Conservation (phyloP, 1,140 invertebrate species). For the Chlorops oryzae region DNA sequence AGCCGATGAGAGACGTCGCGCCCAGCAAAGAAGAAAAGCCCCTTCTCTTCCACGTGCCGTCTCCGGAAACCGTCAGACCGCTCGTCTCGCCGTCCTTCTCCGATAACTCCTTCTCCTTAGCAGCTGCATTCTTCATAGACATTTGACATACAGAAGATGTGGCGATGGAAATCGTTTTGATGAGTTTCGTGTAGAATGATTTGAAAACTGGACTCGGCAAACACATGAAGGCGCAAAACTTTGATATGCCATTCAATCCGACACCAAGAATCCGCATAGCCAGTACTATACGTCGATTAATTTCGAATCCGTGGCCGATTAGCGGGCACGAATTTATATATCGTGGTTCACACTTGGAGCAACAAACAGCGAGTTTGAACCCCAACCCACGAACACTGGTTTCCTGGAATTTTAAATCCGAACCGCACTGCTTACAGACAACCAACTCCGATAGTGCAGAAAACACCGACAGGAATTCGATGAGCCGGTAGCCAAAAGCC, state of each 20-base stretch:
- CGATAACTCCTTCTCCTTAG: slow-evolving; percentile 11
- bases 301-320: background rate
- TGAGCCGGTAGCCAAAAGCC: no score
- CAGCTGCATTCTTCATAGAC: slow-evolving; percentile 4
- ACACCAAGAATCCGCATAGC: slow-evolving; percentile 7
- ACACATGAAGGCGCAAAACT: background rate
- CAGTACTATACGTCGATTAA: slow-evolving; percentile 1
- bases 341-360: background rate
- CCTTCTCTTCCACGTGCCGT: slow-evolving; percentile 22
- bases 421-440: no score
- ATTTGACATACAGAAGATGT: slow-evolving; percentile 3
- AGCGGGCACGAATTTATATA: background rate
- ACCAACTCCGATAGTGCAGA: no score
- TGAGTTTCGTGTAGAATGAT: background rate
- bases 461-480: no score
- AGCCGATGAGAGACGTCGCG: slow-evolving; percentile 17
- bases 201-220: background rate
- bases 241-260: background rate
- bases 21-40: slow-evolving; percentile 18
- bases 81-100: background rate
- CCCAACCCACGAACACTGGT: background rate
- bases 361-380: background rate
- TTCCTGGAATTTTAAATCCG: background rate
- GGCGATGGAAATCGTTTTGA: background rate
- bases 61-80: slow-evolving; percentile 18